Conservation (phyloP, 2,888 invertebrate species). For the Strigamia transsilvanica region DNA sequence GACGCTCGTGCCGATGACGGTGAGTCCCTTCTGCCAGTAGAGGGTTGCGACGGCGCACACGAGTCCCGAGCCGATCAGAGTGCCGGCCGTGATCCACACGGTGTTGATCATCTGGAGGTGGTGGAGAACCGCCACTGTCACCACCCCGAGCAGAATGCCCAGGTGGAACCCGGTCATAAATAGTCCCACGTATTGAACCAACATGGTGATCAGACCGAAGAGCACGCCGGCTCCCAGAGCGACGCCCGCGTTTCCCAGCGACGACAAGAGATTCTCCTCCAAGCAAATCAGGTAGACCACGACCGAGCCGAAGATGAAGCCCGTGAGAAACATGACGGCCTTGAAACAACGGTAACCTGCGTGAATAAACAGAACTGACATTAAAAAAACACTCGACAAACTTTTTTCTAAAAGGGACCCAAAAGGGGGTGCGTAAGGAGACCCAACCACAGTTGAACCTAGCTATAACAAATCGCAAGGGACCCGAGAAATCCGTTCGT, state of each 20-base stretch:
- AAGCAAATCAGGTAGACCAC: slow-evolving; percentile 82
- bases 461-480: no score
- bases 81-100: slow-evolving; percentile 76
- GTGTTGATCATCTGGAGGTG: slow-evolving; percentile 70
- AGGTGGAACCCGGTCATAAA: slow-evolving; percentile 83
- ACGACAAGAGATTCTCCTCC: slow-evolving; percentile 80
- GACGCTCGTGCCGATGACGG: slow-evolving; percentile 78
- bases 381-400: no score
- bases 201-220: slow-evolving; percentile 81
- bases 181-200: slow-evolving; percentile 82
- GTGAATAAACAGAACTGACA: slow-evolving; percentile 60
- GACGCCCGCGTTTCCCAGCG: slow-evolving; percentile 78
- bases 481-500: no score
- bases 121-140: slow-evolving; percentile 67
- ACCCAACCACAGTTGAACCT: no score
- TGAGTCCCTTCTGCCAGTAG: slow-evolving; percentile 78
- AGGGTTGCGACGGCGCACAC: slow-evolving; percentile 76
- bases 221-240: slow-evolving; percentile 77
- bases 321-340: slow-evolving; percentile 86
- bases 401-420: no score
- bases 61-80: slow-evolving; percentile 74
- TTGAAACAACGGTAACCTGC: slow-evolving; percentile 88
- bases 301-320: slow-evolving; percentile 83
- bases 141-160: slow-evolving; percentile 68
- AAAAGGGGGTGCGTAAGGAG: no score